Evolutionary conservation across 2,888 invertebrate genomes (phyloP), one percentile per base, ranked within the genome.

Genomic region (Periphyllus acericola): DNA sequence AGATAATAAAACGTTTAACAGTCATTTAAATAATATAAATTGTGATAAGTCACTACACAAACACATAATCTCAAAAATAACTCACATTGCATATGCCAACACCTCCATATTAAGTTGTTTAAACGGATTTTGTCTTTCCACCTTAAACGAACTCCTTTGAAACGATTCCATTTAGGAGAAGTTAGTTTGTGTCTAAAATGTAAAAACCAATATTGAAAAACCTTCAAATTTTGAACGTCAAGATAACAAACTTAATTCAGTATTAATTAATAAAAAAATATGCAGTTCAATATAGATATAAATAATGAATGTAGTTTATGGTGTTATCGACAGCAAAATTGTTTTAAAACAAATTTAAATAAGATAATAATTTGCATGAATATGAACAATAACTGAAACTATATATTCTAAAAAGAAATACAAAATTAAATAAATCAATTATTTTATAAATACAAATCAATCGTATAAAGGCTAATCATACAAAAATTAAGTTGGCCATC

Each of bases 61-160:
- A 91, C 90, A 88, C 89, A 89, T 89, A 89, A 88, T 76, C 85
- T 34, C 11, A 86, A 40, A 79, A 89, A 89, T 89, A 89, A 93
- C 95, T 91, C 92, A 97, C 97, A 99, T 92, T 99, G 99, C 96
- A 99, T 97, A 92, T 99, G 98, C 98, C 99, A 99, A 92, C 99
- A 99, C 92, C 99, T 94, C 99, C 99, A 99, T 91, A 99, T 99
- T 90, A 99, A 98, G 93, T 99, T 99, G 94, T 99, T 99, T 91
- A 99, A 93, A 90, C 99, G 95, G 91, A 99, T 99, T 93, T 99
- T 98, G 93, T 99, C 99, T 93, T 99, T 99, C 96, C 99, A 98
- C 91, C 97, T 94, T 90, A 99, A 93, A 91, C 98, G 96, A 91
- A 99, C 95, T 90, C 99, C 99, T 93, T 99, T 98, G 94, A 99